Conservation (phyloP, 2,113 vertebrate genomes). For the Nerophis lumbriciformis region DNA sequence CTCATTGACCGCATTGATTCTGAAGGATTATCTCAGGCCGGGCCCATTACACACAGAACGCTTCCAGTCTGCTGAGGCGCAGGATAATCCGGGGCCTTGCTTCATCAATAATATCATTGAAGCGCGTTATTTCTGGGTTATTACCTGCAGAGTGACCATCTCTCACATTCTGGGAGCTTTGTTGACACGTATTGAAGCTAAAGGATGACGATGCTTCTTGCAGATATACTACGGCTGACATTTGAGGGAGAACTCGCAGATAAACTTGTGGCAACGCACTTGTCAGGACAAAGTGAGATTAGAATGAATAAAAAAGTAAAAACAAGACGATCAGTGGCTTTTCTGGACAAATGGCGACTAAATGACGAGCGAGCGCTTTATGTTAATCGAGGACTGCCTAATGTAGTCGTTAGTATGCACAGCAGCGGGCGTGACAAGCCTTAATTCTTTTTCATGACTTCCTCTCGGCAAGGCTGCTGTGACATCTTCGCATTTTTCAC, state of each 20-base stretch:
- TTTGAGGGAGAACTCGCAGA: slow-evolving; percentile 38
- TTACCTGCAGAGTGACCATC: slow-evolving; percentile 65
- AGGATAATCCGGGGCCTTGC: slow-evolving; percentile 54
- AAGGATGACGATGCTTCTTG: slow-evolving; percentile 21
- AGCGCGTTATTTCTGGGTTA: slow-evolving; percentile 71
- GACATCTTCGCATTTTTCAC: slow-evolving; percentile 60
- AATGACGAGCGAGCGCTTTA: slow-evolving; percentile 52
- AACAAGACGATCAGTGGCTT: slow-evolving; percentile 51
- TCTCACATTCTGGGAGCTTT: slow-evolving; percentile 51
- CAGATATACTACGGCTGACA: slow-evolving; percentile 30
- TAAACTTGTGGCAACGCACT: slow-evolving; percentile 34
- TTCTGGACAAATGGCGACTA: slow-evolving; percentile 46
- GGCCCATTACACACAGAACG: slow-evolving; percentile 49
- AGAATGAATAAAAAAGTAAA: slow-evolving; percentile 55
- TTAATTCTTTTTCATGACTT: slow-evolving; percentile 63
- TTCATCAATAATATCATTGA: slow-evolving; percentile 72
- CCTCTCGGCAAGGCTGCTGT: slow-evolving; percentile 49
- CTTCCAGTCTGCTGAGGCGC: slow-evolving; percentile 57
- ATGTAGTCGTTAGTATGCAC: slow-evolving; percentile 66
- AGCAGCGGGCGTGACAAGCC: slow-evolving; percentile 41
- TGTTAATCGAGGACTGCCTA: slow-evolving; percentile 63
- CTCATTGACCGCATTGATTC: slow-evolving; percentile 65
- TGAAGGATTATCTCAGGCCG: slow-evolving; percentile 52
- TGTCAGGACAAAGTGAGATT: slow-evolving; percentile 46
- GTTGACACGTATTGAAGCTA: slow-evolving; percentile 49